Base-by-base conservation (phyloP, 2,113 vertebrate species). In the Coptodon rendalli region DNA sequence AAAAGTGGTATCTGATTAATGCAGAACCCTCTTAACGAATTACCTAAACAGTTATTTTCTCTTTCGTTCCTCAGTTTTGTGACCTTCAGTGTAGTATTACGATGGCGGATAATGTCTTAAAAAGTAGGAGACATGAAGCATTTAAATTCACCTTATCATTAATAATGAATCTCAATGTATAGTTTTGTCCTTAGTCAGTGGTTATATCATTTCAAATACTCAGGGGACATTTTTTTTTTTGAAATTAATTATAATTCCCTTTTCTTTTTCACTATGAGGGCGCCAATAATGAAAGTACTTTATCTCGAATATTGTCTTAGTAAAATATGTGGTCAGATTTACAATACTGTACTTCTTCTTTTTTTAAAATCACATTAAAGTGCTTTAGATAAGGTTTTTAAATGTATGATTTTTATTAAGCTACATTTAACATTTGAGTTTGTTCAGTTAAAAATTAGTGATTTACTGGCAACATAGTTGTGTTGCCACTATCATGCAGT, bases 371-470 rank as follows among this genome's bases (percentile, higher is more conserved):
- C 22, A 10, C 9, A 24, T 6, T 6, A 56, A 24, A 22, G 10
- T 6, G n/a, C 22, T 56, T 56, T 24, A 24, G 22, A 9, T 10
- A 12, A 12, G 2, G n/a, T 11, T 22, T 10, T n/a, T 4, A 53
- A 53, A 53, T 52, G 50, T 8, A 19, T 16, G 17, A 3, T 52
- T 19, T 19, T 50, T 3, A 22, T 8, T 8, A 50, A 34, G 6
- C 45, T 16, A 8, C 12, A 71, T 73, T 45, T 45, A 76, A 48
- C 43, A 48, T 48, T 48, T 76, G 8, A 73, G 40, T 45, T 48
- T 76, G 24, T 76, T 7, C 22, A 11, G 8, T 73, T 16, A 0
- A 27, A 29, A 29, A 29, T 2, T 0, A 16, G 3, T 17, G 13
- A 45, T 45, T 27, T 73, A 71, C 43, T 22, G 22, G 22, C 22